Percentiles rank a stretch among this genome's conserved stretches.
phyloP scores from a whole-genome alignment of 2,797 vertebrate genomes.

The Paratrypauchen microcephalus region DNA sequence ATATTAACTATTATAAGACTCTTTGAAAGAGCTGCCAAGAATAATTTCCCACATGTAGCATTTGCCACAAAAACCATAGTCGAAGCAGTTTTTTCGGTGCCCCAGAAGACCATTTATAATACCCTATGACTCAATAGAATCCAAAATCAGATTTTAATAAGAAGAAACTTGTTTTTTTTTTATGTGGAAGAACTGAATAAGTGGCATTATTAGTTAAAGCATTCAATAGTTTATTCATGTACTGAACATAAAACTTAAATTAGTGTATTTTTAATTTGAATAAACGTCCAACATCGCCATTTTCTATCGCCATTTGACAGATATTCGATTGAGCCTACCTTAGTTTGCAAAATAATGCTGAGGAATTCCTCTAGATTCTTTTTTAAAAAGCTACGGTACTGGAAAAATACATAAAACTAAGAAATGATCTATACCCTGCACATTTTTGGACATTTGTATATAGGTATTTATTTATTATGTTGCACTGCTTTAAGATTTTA shows the following conservation, averaged over 20 bases:
- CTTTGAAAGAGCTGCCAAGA: constrained; percentile 78
- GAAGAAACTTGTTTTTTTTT: constrained; percentile 2
- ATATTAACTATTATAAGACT: constrained; percentile 72
- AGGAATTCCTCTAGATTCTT: no score
- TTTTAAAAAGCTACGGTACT: no score
- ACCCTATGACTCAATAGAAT: constrained; percentile 40
- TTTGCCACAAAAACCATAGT: constrained; percentile 76
- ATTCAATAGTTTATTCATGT: not conserved
- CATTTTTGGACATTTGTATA: no score
- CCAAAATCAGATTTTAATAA: constrained; percentile 40
- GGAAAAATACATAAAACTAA: not conserved
- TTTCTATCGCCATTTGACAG: no score
- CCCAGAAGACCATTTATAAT: constrained; percentile 37
- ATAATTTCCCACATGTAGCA: constrained; percentile 84
- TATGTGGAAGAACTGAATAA: not conserved
- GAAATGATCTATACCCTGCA: not conserved
- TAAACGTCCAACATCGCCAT: no score
- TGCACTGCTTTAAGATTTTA: no score
- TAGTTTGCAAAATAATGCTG: no score
- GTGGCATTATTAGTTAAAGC: not conserved
- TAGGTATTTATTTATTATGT: no score
- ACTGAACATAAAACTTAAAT: not conserved
- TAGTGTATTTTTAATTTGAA: not conserved
- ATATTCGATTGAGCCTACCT: no score
- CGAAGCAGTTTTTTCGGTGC: constrained; percentile 46